Percentiles rank a stretch among this genome's conserved stretches.
Evolutionary conservation across 2,888 invertebrate species (phyloP).

Genomic region (Morpho helenor): DNA sequence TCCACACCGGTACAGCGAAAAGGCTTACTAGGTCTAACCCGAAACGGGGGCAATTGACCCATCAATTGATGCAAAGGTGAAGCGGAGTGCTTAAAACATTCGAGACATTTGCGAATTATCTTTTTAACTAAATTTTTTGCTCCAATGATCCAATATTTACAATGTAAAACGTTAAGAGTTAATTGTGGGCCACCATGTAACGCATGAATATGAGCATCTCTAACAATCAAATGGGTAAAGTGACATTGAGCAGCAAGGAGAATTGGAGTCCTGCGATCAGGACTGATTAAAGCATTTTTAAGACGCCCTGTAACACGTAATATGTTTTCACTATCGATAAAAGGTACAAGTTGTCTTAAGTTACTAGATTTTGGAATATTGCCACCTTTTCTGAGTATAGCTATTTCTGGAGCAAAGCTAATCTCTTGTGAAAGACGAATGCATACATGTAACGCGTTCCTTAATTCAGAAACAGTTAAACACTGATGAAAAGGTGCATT

Average conservation of each 20-base stretch:
- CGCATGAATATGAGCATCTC: neutral
- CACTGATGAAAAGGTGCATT: too few relatives aligned
- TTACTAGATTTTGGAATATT: neutral
- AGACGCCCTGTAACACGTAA: slow-evolving; percentile 15
- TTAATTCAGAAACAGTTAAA: too few relatives aligned
- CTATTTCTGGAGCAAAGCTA: neutral
- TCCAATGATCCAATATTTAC: neutral
- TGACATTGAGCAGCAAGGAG: slow-evolving; percentile 12
- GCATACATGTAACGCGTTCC: too few relatives aligned
- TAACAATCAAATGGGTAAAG: slow-evolving; percentile 7
- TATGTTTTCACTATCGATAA: slow-evolving; percentile 6
- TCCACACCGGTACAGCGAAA: slow-evolving; percentile 26
- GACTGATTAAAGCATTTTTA: slow-evolving; percentile 4
- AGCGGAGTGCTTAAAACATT: slow-evolving; percentile 18
- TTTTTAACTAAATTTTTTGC: too few relatives aligned
- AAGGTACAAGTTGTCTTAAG: slow-evolving; percentile 3
- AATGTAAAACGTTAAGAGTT: neutral
- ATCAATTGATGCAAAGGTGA: slow-evolving; percentile 20
- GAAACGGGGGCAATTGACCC: slow-evolving; percentile 24
- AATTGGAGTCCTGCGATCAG: slow-evolving; percentile 14
- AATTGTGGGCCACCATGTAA: neutral
- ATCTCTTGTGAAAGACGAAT: too few relatives aligned
- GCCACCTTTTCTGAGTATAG: neutral
- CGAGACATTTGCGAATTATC: slow-evolving; percentile 18
- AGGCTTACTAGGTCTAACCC: slow-evolving; percentile 18